These are phyloP conservation scores for Drosophila rhopaloa DNA, from an alignment of 1,140 invertebrate species.

Conservation along the genomic window DNA sequence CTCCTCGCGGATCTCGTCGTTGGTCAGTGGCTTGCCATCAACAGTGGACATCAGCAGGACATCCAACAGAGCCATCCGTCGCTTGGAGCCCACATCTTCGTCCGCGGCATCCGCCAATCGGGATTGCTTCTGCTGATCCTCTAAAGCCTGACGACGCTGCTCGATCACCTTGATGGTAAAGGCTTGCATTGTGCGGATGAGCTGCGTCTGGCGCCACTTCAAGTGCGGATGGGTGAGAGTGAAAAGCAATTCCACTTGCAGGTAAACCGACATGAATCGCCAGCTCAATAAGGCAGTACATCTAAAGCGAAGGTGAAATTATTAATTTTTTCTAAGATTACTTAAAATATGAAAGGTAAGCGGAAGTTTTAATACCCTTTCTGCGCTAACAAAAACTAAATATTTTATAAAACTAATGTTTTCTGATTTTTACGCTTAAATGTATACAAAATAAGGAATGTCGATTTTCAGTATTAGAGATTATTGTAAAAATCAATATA, in stretches of 20 bases:
- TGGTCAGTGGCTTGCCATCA: conserved; percentile 85
- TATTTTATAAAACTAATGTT: too few relatives aligned
- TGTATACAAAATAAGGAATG: too few relatives aligned
- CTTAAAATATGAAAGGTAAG: neutral
- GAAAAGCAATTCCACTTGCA: conserved; percentile 67
- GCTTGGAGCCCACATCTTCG: conserved; percentile 81
- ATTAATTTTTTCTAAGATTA: neutral
- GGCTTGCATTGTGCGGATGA: conserved; percentile 88
- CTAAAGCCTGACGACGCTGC: conserved; percentile 70
- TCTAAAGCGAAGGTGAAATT: conserved; percentile 15
- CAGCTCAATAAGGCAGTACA: conserved; percentile 62
- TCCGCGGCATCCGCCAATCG: neutral
- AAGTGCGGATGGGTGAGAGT: conserved; percentile 62
- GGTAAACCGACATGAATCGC: conserved; percentile 61
- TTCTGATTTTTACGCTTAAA: too few relatives aligned
- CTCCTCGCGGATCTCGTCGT: conserved; percentile 88
- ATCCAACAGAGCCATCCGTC: conserved; percentile 89
- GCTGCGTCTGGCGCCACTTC: conserved; percentile 86
- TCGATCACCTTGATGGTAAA: conserved; percentile 88
- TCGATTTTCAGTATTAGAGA: too few relatives aligned
- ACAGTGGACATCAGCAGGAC: conserved; percentile 87
- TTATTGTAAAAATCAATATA: too few relatives aligned
- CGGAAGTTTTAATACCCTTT: too few relatives aligned
- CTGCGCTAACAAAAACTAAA: too few relatives aligned
- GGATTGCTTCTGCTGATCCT: conserved; percentile 17